phyloP scores from a whole-genome alignment of 2,797 vertebrate genomes.

The Apogon hyalosoma region DNA sequence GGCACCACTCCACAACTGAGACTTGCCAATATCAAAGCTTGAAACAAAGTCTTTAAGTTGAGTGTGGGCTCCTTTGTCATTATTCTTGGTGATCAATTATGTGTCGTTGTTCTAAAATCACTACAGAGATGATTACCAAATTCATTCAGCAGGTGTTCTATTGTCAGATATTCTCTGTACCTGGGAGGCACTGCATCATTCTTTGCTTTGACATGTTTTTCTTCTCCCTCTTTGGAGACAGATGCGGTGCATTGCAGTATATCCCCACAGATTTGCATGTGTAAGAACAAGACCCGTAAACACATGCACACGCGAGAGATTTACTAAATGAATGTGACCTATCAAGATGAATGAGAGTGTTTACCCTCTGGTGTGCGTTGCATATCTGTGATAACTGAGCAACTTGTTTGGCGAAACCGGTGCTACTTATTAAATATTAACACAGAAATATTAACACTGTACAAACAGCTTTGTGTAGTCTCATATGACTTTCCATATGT shows the following conservation, averaged over 20 bases:
- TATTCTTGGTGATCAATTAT: constrained; percentile 16
- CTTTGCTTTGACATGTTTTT: constrained; percentile 25
- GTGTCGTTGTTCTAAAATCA: constrained; percentile 15
- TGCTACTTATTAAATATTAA: constrained; percentile 69
- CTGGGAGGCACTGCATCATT: constrained; percentile 1
- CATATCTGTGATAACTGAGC: constrained; percentile 53
- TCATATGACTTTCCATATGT: constrained; percentile 21
- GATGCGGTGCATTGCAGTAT: constrained; percentile 1
- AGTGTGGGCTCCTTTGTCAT: constrained; percentile 11
- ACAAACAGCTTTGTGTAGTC: constrained; percentile 49
- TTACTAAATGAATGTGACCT: constrained; percentile 33
- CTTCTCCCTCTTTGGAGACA: constrained; percentile 3
- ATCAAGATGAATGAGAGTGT: constrained; percentile 35
- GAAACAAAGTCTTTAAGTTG: constrained; percentile 29
- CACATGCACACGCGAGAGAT: constrained; percentile 11
- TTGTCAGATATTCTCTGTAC: constrained; percentile 1
- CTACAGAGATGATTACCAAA: constrained; percentile 24
- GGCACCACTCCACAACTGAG: constrained; percentile 20
- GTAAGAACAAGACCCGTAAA: constrained; percentile 8
- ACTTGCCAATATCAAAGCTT: constrained; percentile 8
- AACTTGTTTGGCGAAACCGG: constrained; percentile 55
- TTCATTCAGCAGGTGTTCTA: constrained; percentile 42
- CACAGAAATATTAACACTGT: constrained; percentile 44
- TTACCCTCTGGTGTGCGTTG: constrained; percentile 31
- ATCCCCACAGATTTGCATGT: not conserved